These are phyloP conservation scores for Drosophila lowei DNA, from an alignment of 1,140 invertebrate genomes.

Conservation along the genomic window DNA sequence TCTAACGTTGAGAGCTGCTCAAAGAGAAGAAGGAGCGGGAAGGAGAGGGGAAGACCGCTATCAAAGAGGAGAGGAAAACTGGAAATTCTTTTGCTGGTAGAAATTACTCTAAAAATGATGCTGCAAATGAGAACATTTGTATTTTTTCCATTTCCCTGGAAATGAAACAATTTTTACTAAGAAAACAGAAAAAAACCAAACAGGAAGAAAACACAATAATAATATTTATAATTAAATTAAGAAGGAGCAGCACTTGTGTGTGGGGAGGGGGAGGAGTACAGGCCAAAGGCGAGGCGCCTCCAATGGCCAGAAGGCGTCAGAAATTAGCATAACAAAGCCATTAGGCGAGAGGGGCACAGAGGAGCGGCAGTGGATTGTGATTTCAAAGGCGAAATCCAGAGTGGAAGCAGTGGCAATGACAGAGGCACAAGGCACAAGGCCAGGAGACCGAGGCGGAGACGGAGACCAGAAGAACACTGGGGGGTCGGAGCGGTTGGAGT, in stretches of 20 bases:
- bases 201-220: conserved; percentile 26
- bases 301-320: conserved; percentile 69
- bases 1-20: not conserved
- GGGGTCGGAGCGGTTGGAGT: not conserved
- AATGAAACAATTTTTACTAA: conserved; percentile 15
- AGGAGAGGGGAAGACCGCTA: not conserved
- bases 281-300: conserved; percentile 39
- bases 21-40: not conserved
- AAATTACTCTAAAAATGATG: conserved; percentile 55
- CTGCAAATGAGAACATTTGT: conserved; percentile 52
- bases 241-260: conserved; percentile 42
- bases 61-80: conserved; percentile 9
- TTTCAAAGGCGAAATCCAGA: conserved; percentile 63
- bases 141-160: conserved; percentile 45
- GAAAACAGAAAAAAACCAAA: conserved; percentile 7
- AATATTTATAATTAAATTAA: conserved; percentile 71
- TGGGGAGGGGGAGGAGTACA: not conserved
- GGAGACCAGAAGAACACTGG: not conserved
- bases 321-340: conserved; percentile 80
- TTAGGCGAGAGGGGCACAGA: conserved; percentile 47
- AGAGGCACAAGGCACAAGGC: conserved; percentile 51
- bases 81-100: conserved; percentile 23
- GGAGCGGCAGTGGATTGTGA: conserved; percentile 48
- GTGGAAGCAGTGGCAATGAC: conserved; percentile 45
- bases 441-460: conserved; percentile 11